Evolutionary conservation across 2,797 vertebrate species (phyloP).

Genomic region (Diglossa cyanea): DNA sequence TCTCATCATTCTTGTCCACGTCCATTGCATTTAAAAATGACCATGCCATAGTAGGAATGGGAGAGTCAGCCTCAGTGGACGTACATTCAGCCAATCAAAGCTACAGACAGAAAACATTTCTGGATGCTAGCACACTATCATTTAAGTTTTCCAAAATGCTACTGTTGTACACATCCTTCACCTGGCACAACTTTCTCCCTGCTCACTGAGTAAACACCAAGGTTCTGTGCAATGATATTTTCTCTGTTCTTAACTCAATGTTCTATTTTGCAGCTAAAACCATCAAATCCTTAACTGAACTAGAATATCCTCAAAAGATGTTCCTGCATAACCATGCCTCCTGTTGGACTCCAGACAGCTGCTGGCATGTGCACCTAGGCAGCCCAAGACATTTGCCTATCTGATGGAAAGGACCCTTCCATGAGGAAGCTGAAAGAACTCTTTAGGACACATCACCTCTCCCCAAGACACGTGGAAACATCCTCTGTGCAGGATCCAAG

Average conservation of each 20-base stretch:
- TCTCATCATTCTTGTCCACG: not conserved
- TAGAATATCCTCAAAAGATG: not conserved
- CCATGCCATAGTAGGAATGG: not conserved
- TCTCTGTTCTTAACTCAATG: not conserved
- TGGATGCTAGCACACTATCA: not conserved
- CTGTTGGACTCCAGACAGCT: not conserved
- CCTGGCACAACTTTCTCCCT: not conserved
- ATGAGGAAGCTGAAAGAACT: not conserved
- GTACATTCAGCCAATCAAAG: not conserved
- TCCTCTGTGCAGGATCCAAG: not conserved
- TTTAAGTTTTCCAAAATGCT: not conserved
- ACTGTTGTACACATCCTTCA: not conserved
- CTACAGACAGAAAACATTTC: not conserved
- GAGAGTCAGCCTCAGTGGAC: not conserved
- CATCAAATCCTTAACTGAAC: not conserved
- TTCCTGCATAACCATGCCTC: not conserved
- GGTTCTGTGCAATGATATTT: not conserved
- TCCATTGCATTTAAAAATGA: not conserved
- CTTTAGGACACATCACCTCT: not conserved
- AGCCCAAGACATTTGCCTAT: not conserved
- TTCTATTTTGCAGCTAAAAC: not conserved
- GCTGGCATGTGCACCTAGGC: not conserved
- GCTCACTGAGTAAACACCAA: not conserved
- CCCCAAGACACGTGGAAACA: not conserved
- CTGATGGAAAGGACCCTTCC: not conserved